Evolutionary conservation across 2,797 vertebrate genomes (phyloP).

Genomic region (Denticeps clupeoides): DNA sequence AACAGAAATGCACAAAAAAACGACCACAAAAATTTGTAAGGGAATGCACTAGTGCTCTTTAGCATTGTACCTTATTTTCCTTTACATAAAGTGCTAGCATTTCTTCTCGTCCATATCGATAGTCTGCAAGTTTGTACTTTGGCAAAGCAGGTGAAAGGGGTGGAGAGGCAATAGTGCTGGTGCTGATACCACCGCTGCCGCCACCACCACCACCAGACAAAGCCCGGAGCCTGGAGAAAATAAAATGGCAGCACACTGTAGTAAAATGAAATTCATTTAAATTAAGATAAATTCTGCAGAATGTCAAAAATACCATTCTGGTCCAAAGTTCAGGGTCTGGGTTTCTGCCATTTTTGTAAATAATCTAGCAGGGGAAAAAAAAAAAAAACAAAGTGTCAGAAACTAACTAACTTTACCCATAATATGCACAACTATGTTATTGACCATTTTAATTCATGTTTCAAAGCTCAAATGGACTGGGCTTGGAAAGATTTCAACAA

Average conservation of each 20-base stretch:
- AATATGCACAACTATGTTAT: too few relatives aligned
- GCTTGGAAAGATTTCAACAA: too few relatives aligned
- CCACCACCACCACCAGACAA: conserved; percentile 67
- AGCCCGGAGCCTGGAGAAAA: conserved; percentile 78
- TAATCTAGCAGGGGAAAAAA: conserved; percentile 55
- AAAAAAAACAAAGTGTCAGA: conserved; percentile 12
- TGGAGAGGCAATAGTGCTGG: conserved; percentile 76
- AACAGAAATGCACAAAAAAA: background rate
- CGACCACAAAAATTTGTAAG: background rate
- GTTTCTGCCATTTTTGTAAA: conserved; percentile 91
- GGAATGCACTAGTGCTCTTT: background rate
- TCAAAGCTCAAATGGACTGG: too few relatives aligned
- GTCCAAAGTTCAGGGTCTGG: conserved; percentile 99
- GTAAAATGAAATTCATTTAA: background rate
- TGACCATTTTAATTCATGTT: too few relatives aligned
- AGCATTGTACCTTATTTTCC: conserved; percentile 81
- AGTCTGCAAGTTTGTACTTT: conserved; percentile 98
- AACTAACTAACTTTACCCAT: too few relatives aligned
- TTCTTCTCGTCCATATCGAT: conserved; percentile 98
- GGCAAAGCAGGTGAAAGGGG: conserved; percentile 94
- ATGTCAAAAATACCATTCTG: conserved; percentile 83
- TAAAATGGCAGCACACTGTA: background rate
- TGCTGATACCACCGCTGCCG: conserved; percentile 48
- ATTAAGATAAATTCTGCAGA: conserved; percentile 17
- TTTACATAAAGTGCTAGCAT: conserved; percentile 99